Percentiles rank a stretch among this genome's conserved stretches.
Conservation (phyloP, 2,113 vertebrate species). For the Machaerirhynchus nigripectus region DNA sequence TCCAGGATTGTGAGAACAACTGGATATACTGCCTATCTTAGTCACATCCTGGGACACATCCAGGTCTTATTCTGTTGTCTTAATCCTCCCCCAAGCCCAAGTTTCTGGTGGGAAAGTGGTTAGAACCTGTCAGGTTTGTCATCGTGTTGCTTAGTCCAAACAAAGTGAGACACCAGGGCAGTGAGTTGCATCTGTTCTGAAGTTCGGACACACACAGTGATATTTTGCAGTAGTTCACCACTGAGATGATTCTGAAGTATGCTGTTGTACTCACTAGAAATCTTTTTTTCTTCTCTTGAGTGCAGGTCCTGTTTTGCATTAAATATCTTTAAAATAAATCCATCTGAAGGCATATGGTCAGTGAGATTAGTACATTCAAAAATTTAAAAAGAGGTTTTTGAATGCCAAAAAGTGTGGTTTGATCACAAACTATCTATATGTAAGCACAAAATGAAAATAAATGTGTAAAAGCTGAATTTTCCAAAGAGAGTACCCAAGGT, state of each 20-base stretch:
- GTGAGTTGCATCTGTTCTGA: not conserved
- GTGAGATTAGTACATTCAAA: not conserved
- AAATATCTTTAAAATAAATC: not conserved
- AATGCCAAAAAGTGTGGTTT: not conserved
- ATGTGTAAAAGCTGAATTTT: not conserved
- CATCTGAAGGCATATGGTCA: not conserved
- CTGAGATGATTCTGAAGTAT: not conserved
- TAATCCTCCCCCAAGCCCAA: not conserved
- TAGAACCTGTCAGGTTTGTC: not conserved
- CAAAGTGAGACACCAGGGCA: not conserved
- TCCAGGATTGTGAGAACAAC: not conserved
- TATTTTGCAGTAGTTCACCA: not conserved
- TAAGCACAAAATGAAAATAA: not conserved
- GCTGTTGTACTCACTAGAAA: not conserved
- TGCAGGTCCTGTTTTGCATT: not conserved
- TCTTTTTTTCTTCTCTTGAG: not conserved
- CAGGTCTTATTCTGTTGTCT: not conserved
- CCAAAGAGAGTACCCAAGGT: not conserved
- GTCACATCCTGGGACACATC: accelerated
- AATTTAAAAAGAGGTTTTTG: not conserved
- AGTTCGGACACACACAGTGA: not conserved
- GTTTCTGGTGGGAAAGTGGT: not conserved
- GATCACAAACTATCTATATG: not conserved
- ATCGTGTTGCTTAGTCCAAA: not conserved
- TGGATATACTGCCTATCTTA: not conserved